Evolutionary conservation across 2,888 invertebrate genomes (phyloP), one percentile per base, ranked within the genome.

Genomic region (Erebia ligea): DNA sequence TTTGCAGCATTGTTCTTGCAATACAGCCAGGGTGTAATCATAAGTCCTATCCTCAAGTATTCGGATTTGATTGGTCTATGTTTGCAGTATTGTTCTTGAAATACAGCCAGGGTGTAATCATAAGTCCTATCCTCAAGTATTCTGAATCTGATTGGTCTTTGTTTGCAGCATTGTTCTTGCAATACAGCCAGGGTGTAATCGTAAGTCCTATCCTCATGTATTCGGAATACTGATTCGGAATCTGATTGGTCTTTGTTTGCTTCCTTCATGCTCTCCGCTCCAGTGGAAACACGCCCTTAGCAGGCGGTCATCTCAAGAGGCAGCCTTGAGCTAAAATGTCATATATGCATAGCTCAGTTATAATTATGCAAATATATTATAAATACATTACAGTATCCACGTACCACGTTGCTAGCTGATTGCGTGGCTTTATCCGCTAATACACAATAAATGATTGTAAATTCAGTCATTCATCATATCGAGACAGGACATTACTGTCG

Each of bases 281-380:
- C 17, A 54, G 19, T 54, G 54, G 8, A 54, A 19, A 19, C 17
- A 10, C 54, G 10, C 54, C 10, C 54, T 67, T 67, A 54, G 56
- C 58, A 17, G 21, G n/a, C 48, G 42, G 25, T 59, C 67, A 58
- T 57, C 69, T 52, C 50, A 52, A 34, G 42, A 64, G 52, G 52
- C 58, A 67, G 52, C 72, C 72, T 72, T 72, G 69, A 67, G 63
- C 67, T 69, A 64, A 70, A 70, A 72, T 72, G 67, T 64, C 70
- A 57, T 57, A 69, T 11, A 54, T 63, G 57, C 65, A 66, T 56
- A 66, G 65, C 42, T 57, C n/a, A 57, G 45, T 66, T 45, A 56
- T 56, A 34, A 1, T 34, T 34, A 34, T 25, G 45, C 45, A 19
- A 17, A 54, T 65, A 65, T 40, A 65, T 65, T 65, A 54, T 64